Evolutionary conservation across 2,797 vertebrate species (phyloP), one percentile per base, ranked within the genome.

Genomic region (Hipposideros larvatus): DNA sequence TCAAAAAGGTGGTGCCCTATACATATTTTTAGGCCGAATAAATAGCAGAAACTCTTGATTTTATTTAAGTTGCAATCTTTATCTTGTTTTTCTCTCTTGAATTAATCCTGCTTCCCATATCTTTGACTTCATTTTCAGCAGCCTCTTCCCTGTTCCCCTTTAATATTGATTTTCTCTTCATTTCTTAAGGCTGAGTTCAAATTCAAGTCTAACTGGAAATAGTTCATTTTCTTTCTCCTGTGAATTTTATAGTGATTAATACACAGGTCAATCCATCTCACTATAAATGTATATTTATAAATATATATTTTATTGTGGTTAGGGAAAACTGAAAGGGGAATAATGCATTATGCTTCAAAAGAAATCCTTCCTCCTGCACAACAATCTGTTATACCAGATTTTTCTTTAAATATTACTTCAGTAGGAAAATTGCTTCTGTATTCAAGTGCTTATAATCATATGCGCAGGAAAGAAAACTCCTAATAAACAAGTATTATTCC

Each of bases 391-490:
- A 26, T 5, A 48, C 28, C 14, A 55, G 11, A 26, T 75, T 65
- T 28, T 75, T 80, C 21, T 71, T 95, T 85, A 66, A 85, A 75
- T n/a, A 84, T 51, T 80, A 73, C 11, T 43, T 91, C 15, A 68
- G 16, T 70, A 37, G 14, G 14, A 66, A 91, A 61, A 90, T 31
- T n/a, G 3, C 21, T 34, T 85, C 11, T 88, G 16, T 91, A 73
- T 37, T 75, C 31, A 59, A 63, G 7, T 41, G 11, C 3, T 51
- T 24, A n/a, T 31, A 53, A 48, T 87, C 18, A 43, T 8, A 57
- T 43, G 55, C 22, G 11, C n/a, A 78, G 34, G 7, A 46, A 83
- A 61, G 18, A 31, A 26, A 80, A 21, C 28, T 37, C 2, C 7
- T 46, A 28, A 90, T 34, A 90, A 43, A 63, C 59, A 68, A 28